These are phyloP conservation scores for Hermetia illucens DNA, from an alignment of 1,140 invertebrate species.

Conservation along the genomic window DNA sequence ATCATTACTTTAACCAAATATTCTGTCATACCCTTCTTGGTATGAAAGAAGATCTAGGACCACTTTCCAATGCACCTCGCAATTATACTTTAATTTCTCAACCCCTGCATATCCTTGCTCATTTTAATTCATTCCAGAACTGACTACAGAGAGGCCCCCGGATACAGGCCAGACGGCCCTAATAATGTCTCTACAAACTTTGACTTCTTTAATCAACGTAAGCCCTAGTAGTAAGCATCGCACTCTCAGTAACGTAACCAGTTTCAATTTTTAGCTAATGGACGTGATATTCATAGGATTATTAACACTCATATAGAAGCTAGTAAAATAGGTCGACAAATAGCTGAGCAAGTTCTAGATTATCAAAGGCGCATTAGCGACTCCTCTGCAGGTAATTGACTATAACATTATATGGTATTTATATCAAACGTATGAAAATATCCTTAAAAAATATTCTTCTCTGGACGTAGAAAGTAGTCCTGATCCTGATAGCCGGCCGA, in stretches of 20 bases:
- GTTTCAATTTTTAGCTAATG: slow-evolving; percentile 19
- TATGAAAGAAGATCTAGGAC: slow-evolving; percentile 4
- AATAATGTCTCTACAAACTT: slow-evolving; percentile 36
- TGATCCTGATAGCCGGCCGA: slow-evolving; percentile 16
- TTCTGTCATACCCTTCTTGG: too few relatives aligned
- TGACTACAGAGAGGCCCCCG: neutral
- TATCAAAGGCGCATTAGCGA: slow-evolving; percentile 37
- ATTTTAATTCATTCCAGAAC: neutral
- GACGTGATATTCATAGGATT: slow-evolving; percentile 47
- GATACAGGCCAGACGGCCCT: slow-evolving; percentile 31
- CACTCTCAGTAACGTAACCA: neutral
- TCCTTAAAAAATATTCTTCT: neutral
- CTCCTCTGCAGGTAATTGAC: slow-evolving; percentile 1
- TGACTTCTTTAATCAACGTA: slow-evolving; percentile 44
- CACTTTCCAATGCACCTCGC: neutral
- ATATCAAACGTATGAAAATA: neutral
- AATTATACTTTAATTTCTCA: neutral
- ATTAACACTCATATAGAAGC: slow-evolving; percentile 62
- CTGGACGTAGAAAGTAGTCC: slow-evolving; percentile 29
- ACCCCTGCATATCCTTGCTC: too few relatives aligned
- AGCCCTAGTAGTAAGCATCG: slow-evolving; percentile 11
- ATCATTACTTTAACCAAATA: slow-evolving; percentile 13
- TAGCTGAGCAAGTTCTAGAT: slow-evolving; percentile 55
- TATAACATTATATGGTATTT: too few relatives aligned
- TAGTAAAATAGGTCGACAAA: slow-evolving; percentile 64